These are phyloP conservation scores for Drosophila mojavensis DNA, from an alignment of 1,140 invertebrate genomes.

Conservation along the genomic window DNA sequence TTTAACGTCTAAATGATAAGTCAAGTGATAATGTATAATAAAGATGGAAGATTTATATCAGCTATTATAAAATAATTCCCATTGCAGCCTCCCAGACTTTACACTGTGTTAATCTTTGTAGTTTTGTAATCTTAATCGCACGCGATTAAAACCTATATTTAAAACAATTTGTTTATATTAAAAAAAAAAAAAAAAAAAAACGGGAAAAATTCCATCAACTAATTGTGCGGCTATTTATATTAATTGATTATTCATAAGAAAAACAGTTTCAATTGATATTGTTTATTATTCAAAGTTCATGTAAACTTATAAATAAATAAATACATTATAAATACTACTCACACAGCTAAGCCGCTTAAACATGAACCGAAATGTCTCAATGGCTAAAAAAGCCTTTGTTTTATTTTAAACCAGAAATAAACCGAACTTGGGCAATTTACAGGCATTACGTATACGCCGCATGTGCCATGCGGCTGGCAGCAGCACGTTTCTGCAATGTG, in stretches of 20 bases:
- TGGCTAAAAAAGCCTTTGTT: background rate
- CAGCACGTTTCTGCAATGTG: slow-evolving; percentile 60
- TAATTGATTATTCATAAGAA: no score
- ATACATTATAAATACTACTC: background rate
- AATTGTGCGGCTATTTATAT: no score
- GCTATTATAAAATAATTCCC: background rate
- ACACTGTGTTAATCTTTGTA: background rate
- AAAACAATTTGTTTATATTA: background rate
- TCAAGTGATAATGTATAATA: background rate
- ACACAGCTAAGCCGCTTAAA: background rate
- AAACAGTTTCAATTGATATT: no score
- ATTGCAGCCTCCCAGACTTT: background rate
- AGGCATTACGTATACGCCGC: slow-evolving; percentile 60
- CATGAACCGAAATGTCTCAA: no score
- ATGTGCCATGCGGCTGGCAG: slow-evolving; percentile 34
- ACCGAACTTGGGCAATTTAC: slow-evolving; percentile 25
- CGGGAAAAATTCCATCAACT: background rate
- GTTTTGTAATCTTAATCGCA: slow-evolving; percentile 1
- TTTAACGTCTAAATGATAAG: background rate
- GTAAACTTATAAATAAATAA: background rate
- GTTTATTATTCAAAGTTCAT: no score
- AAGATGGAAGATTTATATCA: slow-evolving; percentile 20
- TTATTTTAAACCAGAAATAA: slow-evolving; percentile 19
- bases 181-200: background rate
- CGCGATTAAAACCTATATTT: slow-evolving; percentile 4